Percentiles rank a stretch among this genome's conserved stretches.
Conservation (phyloP, 92 coral and sea anemone genomes). For the Zoanthus solanderi region DNA sequence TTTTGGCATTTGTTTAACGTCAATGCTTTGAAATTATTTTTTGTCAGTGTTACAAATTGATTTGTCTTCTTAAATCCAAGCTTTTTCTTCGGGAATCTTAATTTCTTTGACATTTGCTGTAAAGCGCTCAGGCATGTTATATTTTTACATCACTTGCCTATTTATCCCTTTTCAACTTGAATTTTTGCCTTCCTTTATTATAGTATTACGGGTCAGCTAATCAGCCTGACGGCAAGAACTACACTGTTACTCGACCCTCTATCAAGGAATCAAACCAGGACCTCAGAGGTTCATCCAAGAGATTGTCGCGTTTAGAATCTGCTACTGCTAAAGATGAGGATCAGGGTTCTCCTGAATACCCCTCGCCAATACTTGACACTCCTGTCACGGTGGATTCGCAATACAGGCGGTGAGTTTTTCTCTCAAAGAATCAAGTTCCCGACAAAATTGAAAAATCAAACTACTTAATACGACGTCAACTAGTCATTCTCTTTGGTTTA, state of each 20-base stretch:
- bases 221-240: slow-evolving; percentile 83
- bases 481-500: too few species aligned
- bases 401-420: slow-evolving; percentile 38
- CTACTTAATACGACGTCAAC: too few species aligned
- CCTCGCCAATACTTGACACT: slow-evolving; percentile 80
- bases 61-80: too few species aligned
- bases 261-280: slow-evolving; percentile 85
- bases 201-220: slow-evolving; percentile 81
- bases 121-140: too few species aligned
- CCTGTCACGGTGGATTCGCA: slow-evolving; percentile 70
- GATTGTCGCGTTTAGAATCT: slow-evolving; percentile 82
- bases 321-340: slow-evolving; percentile 59
- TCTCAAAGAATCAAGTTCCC: too few species aligned
- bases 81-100: too few species aligned
- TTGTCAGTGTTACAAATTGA: too few species aligned
- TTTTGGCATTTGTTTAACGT: too few species aligned
- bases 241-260: slow-evolving; percentile 86
- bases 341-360: slow-evolving; percentile 72
- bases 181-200: background rate
- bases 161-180: background rate
- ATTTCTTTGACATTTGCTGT: too few species aligned
- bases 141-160: too few species aligned
- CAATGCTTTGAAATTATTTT: too few species aligned
- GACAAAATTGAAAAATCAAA: too few species aligned
- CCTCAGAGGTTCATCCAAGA: slow-evolving; percentile 85